Evolutionary conservation across 2,797 vertebrate species (phyloP).

Genomic region (Microctenopoma stevenorrisi): DNA sequence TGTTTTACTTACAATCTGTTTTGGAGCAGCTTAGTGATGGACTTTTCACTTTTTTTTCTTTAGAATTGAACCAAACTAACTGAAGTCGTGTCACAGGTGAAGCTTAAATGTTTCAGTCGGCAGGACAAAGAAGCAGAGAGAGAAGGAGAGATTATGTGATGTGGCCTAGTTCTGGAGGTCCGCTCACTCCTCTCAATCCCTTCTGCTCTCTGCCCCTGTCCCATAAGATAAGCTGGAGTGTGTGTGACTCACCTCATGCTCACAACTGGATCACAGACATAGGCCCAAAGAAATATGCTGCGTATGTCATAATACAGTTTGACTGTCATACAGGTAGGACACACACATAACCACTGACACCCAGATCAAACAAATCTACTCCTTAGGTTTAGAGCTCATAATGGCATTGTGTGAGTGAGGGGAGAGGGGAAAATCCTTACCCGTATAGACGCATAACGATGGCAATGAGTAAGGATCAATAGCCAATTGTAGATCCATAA

Average conservation of each 20-base stretch:
- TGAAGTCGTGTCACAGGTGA: not conserved
- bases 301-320: not conserved
- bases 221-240: slow-evolving; percentile 35
- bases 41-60: not conserved
- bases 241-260: slow-evolving; percentile 32
- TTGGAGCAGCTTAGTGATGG: not conserved
- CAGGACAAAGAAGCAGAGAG: slow-evolving; percentile 13
- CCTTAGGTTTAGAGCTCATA: not conserved
- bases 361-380: not conserved
- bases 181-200: slow-evolving; percentile 28
- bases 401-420: not conserved
- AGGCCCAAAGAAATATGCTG: not conserved
- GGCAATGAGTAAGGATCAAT: not conserved
- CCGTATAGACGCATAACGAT: slow-evolving; percentile 10
- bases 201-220: slow-evolving; percentile 25
- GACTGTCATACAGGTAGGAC: not conserved
- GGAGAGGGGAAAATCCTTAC: slow-evolving; percentile 37
- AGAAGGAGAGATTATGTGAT: slow-evolving; percentile 38
- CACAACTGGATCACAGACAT: slow-evolving; percentile 20
- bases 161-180: slow-evolving; percentile 42
- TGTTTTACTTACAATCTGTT: not conserved
- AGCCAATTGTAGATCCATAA: slow-evolving; percentile 1
- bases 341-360: not conserved
- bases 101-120: not conserved
- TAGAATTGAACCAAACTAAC: not conserved